Evolutionary conservation across 2,888 invertebrate genomes (phyloP), one percentile per base, ranked within the genome.

Genomic region (Apamea monoglypha): DNA sequence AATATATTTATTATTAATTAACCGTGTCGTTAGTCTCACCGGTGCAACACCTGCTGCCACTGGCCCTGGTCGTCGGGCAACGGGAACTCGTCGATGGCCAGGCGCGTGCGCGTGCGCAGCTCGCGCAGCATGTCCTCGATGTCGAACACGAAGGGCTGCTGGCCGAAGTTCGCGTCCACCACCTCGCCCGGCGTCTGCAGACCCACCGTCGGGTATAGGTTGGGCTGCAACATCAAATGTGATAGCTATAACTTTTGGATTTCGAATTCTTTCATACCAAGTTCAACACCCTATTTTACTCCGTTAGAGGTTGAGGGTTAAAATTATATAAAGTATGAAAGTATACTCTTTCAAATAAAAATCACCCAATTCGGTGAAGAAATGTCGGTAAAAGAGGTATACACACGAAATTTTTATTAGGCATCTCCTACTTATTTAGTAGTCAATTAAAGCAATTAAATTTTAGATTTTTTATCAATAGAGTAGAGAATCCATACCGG

Each of bases 131-230:
- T 99, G 94, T 99, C 99, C 95, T 99, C 98, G 91, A 99, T 99
- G 97, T 99, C 99, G 97, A 99, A 99, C 93, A 99, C 98, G 97
- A 99, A 99, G 32, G 99, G 99, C 92, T 98, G 98, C 95, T 99
- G 99, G 0, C 99, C 99, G 96, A 99, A 99, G 97, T 99, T 99
- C 4, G 99, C 99, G 96, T 99, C 99, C 76, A 99, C 99, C 86
- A 99, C 98, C 97, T 99, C 99, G 72, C 99, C 99, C 16, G 99
- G 99, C 63, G 99, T 99, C 97, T 99, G 99, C 81, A 99, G 97
- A 1, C 99, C 99, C 85, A 99, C 99, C 29, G 99, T 99, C 40
- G 99, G 99, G 97, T 99, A 99, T 82, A 99, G 97, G 97, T 99
- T 99, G 82, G 98, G 98, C 99, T 99, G 97, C 1, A 86, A 89